Percentiles rank a stretch among this genome's conserved stretches.
phyloP scores from a whole-genome alignment of 2,888 invertebrate genomes.

The Chloroclystis v-ata region DNA sequence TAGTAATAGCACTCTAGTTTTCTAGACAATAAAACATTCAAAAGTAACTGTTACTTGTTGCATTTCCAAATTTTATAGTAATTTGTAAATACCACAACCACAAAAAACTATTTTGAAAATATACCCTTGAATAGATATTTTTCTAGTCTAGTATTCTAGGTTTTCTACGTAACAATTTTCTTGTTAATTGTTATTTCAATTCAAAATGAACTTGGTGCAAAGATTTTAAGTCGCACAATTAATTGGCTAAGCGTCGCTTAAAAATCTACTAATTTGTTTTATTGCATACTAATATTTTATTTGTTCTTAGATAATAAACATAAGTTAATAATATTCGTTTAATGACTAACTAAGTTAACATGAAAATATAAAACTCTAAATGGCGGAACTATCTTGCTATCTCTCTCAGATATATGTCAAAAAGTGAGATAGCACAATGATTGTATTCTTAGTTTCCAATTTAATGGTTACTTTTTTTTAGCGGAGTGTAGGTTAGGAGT shows the following conservation, averaged over 20 bases:
- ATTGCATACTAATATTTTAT: too few relatives aligned
- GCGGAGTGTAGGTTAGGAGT: neutral
- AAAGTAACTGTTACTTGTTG: constrained; percentile 34
- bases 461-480: too few relatives aligned
- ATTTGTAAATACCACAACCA: constrained; percentile 18
- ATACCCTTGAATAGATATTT: constrained; percentile 25
- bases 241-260: constrained; percentile 20
- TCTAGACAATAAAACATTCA: constrained; percentile 26
- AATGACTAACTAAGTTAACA: too few relatives aligned
- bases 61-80: constrained; percentile 43
- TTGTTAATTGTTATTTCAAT: constrained; percentile 6
- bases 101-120: constrained; percentile 26
- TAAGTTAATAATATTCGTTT: too few relatives aligned
- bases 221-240: constrained; percentile 21
- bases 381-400: too few relatives aligned
- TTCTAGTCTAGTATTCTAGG: constrained; percentile 25
- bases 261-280: neutral
- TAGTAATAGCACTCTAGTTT: constrained; percentile 9
- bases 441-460: too few relatives aligned
- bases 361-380: too few relatives aligned
- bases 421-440: too few relatives aligned
- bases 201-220: neutral
- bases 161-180: constrained; percentile 16
- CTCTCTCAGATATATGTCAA: too few relatives aligned
- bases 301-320: too few relatives aligned